phyloP scores from a whole-genome alignment of 2,113 vertebrate species.

The Rhabdomys dilectus region DNA sequence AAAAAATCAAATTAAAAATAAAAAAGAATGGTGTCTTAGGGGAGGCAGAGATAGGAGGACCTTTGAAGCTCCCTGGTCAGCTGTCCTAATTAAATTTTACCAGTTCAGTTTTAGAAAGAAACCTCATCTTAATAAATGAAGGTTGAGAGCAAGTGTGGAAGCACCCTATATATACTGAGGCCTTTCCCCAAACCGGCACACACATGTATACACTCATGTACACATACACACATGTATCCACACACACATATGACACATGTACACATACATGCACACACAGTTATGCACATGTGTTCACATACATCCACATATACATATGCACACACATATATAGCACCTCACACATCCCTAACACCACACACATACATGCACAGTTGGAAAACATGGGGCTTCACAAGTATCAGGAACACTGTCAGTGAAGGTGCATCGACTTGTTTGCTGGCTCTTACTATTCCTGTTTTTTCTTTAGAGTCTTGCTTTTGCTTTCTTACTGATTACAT shows the following conservation, averaged over 20 bases:
- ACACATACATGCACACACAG: background rate
- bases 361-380: background rate
- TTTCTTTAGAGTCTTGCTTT: background rate
- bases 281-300: background rate
- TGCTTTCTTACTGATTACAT: conserved; percentile 79
- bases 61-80: background rate
- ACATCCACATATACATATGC: background rate
- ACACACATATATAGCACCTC: background rate
- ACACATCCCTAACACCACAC: background rate
- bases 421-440: background rate
- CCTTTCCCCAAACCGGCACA: background rate
- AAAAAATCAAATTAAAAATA: background rate
- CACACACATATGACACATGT: background rate
- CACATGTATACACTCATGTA: background rate
- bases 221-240: background rate
- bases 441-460: conserved; percentile 66
- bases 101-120: background rate
- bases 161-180: background rate
- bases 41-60: background rate
- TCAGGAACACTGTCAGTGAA: background rate
- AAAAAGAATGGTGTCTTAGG: too few species aligned
- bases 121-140: background rate
- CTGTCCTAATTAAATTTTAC: background rate
- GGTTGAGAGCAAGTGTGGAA: background rate
- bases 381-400: background rate